Conservation (phyloP, 2,113 vertebrate genomes). For the Misgurnus anguillicaudatus region DNA sequence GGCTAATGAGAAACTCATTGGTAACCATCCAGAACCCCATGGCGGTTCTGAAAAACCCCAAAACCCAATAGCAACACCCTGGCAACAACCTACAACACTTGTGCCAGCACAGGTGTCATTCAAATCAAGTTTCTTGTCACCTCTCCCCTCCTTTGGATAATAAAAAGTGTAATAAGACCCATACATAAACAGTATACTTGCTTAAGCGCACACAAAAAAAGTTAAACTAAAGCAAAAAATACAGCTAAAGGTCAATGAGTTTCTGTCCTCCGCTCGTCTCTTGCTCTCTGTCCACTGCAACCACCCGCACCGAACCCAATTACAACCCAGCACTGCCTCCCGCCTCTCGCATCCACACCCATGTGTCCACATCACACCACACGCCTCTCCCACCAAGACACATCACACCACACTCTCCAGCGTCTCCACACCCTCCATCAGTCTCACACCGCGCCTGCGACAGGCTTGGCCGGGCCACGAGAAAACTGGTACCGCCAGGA, state of each 20-base stretch:
- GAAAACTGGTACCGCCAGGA: constrained; percentile 28
- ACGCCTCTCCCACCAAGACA: constrained; percentile 59
- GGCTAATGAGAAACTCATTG: too few relatives aligned
- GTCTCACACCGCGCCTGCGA: background rate
- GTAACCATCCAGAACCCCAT: too few relatives aligned
- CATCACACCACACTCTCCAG: constrained; percentile 57
- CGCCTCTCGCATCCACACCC: constrained; percentile 28
- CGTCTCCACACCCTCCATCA: constrained; percentile 51
- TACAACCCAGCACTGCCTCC: constrained; percentile 57
- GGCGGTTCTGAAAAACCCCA: too few relatives aligned
- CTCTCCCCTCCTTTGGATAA: background rate
- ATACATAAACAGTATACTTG: background rate
- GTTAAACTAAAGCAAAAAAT: background rate
- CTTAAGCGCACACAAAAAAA: background rate
- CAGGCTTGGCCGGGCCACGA: constrained; percentile 8
- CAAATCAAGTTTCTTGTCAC: background rate
- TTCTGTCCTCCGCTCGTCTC: constrained; percentile 39
- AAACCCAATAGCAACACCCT: too few relatives aligned
- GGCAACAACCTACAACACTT: too few relatives aligned
- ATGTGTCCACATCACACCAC: constrained; percentile 60
- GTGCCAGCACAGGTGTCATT: too few relatives aligned
- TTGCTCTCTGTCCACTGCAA: constrained; percentile 1
- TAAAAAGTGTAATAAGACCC: constrained; percentile 46
- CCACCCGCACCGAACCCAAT: constrained; percentile 61
- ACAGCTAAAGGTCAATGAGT: constrained; percentile 38